Evolutionary conservation across 2,888 invertebrate genomes (phyloP).

Genomic region (Amblyjoppa proteus): DNA sequence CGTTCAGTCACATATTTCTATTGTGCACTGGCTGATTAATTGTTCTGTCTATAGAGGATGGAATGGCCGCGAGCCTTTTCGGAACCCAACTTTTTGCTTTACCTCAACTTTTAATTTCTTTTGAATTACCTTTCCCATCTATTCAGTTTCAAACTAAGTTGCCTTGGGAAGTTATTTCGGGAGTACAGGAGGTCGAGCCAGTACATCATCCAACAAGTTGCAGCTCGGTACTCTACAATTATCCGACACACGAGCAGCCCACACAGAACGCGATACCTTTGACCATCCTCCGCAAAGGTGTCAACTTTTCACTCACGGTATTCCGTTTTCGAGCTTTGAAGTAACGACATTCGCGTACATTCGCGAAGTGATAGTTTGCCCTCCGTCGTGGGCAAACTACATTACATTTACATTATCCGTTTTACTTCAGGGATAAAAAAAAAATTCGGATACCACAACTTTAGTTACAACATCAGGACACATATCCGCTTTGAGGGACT

Average conservation of each 20-base stretch:
- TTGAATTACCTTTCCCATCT: not conserved
- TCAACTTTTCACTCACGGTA: not conserved
- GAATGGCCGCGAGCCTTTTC: not conserved
- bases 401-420: not conserved
- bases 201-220: not conserved
- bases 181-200: not conserved
- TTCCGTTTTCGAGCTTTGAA: not conserved
- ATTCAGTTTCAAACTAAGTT: not conserved
- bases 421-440: not conserved
- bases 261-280: not conserved
- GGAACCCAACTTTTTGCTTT: not conserved
- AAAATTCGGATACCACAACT: not conserved
- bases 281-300: not conserved
- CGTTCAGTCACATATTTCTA: not conserved
- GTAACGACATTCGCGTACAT: not conserved
- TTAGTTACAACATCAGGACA: not conserved
- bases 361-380: not conserved
- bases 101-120: not conserved
- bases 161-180: not conserved
- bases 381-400: not conserved
- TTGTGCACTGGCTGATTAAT: not conserved
- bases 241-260: not conserved
- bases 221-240: not conserved
- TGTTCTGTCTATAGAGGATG: not conserved
- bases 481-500: not conserved